Evolutionary conservation across 2,113 vertebrate species (phyloP), one percentile per base, ranked within the genome.

Genomic region (Mirounga angustirostris): DNA sequence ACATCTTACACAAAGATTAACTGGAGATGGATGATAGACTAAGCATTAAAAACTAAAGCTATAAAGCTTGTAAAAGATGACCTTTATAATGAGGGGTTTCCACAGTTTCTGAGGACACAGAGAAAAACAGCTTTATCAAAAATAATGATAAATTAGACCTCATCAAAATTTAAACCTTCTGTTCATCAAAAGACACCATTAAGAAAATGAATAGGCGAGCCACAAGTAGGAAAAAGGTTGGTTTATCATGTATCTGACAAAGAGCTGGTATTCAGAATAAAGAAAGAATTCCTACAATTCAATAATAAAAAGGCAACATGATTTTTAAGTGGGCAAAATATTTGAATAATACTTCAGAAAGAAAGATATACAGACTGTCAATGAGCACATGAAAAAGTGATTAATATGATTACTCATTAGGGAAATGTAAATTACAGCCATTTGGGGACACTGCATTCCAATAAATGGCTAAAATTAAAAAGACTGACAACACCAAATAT

Each of bases 391-490:
- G 33, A 87, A 54, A 95, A 94, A 61, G 40, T 50, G 14, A 52
- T 79, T 95, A 67, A 15, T 33, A 92, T 58, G 24, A 59, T 52
- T 59, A 95, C 22, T 50, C 18, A 69, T 59, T 86, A 87, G 21
- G 43, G 21, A 92, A 95, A 82, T 69, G 26, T 30, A 89, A 76
- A 89, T 69, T 43, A 93, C 19, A 83, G 59, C 33, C 30, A 59
- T 52, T 19, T 76, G 2, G 67, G 24, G 18, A 93, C 76, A 50
- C 58, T 80, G 63, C 9, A 43, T 74, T 73, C 19, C 22, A 73
- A 30, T 13, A 65, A 86, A 96, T 33, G 11, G 74, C 56, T 94
- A 94, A 81, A 86, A 94, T 80, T 58, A 21, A 36, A 63, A 86
- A 91, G 56, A 86, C 65, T 81, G 36, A 94, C 18, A 87, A 33